Base-by-base conservation (phyloP, 2,113 vertebrate species). In the Petaurus breviceps region DNA sequence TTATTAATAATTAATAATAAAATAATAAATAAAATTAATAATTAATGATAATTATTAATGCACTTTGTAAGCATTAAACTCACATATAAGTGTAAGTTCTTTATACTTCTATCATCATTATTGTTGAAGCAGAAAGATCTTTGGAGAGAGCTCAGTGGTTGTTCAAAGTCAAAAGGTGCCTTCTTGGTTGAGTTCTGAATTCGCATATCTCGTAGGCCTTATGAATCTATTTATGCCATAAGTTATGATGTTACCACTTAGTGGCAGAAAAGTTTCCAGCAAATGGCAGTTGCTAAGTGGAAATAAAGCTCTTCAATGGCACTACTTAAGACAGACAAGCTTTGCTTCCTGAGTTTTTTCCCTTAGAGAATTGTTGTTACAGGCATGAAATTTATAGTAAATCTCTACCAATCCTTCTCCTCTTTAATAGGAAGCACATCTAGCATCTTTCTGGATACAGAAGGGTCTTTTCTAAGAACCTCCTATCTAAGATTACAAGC, bases 141-240 rank as follows among this genome's bases (percentile, higher is more conserved):
- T n/a, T n/a, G 31, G 16, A 14, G n/a, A 84, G n/a, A 43, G n/a
- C 97, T 93, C 92, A 92, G 92, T 68, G 95, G 89, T 97, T 98
- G 95, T 91, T 96, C 92, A 97, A 98, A 96, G 97, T 98, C 96
- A 97, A 97, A 98, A 95, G 84, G 95, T 90, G 96, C 91, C 57
- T 92, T 61, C 90, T 52, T 47, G 89, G 91, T 57, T 0, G 54
- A 96, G 96, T 96, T 97, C 92, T 96, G 94, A 94, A 95, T 94
- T 28, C 0, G 50, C 91, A 90, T 92, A 94, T 97, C 96, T 95
- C 94, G 93, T 92, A 95, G 96, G 68, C 90, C 2, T 54, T 90
- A 28, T 26, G 28, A 92, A 47, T 94, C 92, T 91, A 89, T 50
- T 90, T 93, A 57, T 55, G 89, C 95, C 92, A 92, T 92, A 84